These are phyloP conservation scores for Lasiurus borealis DNA, from an alignment of 2,113 vertebrate genomes.

Conservation along the genomic window DNA sequence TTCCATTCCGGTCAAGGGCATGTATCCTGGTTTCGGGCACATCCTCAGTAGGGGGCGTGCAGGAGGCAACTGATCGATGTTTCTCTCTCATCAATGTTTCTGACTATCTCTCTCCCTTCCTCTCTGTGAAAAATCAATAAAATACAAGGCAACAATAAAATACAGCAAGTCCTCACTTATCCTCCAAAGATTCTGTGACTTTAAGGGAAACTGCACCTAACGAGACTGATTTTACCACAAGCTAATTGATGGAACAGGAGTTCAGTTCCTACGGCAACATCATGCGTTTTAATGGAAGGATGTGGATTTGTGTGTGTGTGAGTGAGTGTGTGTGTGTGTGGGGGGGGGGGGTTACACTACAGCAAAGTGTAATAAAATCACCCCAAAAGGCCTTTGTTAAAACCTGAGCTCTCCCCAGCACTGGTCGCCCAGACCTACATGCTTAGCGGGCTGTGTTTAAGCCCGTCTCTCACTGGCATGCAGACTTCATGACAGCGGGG, in stretches of 20 bases:
- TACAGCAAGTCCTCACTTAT: background rate
- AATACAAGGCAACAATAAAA: background rate
- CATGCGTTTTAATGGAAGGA: background rate
- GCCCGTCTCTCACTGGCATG: background rate
- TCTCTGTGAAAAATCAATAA: no score
- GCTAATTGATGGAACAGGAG: background rate
- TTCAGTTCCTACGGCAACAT: background rate
- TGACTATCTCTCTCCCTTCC: no score
- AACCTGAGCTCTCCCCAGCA: background rate
- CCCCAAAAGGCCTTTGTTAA: background rate
- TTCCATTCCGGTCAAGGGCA: no score
- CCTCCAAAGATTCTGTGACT: background rate
- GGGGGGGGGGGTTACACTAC: background rate
- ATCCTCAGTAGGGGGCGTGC: no score
- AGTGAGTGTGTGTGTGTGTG: background rate
- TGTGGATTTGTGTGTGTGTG: background rate
- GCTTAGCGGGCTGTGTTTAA: background rate
- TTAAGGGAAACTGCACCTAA: background rate
- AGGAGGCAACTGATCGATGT: no score
- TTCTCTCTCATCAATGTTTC: no score
- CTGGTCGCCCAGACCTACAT: background rate
- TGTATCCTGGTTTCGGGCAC: no score
- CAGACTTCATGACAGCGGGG: background rate
- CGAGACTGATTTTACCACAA: background rate
- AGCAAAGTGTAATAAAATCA: background rate